A percentile compares a stretch with the other conserved stretches of the same genome.
Conservation (phyloP, 2,888 invertebrate species). For the Diogma glabrata region DNA sequence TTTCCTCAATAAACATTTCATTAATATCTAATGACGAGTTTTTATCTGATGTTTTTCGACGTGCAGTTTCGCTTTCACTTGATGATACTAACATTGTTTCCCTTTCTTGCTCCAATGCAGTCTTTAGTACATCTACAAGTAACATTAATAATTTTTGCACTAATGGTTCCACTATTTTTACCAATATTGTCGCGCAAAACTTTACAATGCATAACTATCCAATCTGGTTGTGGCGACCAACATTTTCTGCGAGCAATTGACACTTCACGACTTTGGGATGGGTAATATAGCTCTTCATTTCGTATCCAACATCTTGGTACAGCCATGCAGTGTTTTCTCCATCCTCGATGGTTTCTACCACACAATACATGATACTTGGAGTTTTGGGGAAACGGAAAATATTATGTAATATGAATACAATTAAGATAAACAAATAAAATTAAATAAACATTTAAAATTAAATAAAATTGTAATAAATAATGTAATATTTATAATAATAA, state of each 20-base stretch:
- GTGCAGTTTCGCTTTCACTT: background rate
- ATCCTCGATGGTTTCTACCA: background rate
- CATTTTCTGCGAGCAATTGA: background rate
- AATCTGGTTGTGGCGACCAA: background rate
- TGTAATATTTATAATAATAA: too few species aligned
- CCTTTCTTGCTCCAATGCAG: background rate
- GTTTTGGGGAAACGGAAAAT: too few species aligned
- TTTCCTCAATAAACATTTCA: background rate
- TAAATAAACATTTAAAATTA: too few species aligned
- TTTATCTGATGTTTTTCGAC: background rate
- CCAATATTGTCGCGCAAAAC: background rate
- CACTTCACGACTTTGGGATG: background rate
- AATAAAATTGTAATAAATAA: too few species aligned
- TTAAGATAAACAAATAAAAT: too few species aligned
- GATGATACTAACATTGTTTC: background rate
- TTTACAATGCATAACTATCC: background rate
- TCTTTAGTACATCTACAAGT: background rate
- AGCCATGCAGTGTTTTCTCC: background rate
- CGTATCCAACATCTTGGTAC: background rate
- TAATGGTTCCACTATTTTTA: too few species aligned
- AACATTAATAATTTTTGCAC: background rate
- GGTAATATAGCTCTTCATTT: background rate
- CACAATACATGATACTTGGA: background rate
- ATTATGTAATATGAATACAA: too few species aligned
- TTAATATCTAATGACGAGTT: background rate